Evolutionary conservation across 2,888 invertebrate genomes (phyloP), one percentile per base, ranked within the genome.

Genomic region (Bibio marci): DNA sequence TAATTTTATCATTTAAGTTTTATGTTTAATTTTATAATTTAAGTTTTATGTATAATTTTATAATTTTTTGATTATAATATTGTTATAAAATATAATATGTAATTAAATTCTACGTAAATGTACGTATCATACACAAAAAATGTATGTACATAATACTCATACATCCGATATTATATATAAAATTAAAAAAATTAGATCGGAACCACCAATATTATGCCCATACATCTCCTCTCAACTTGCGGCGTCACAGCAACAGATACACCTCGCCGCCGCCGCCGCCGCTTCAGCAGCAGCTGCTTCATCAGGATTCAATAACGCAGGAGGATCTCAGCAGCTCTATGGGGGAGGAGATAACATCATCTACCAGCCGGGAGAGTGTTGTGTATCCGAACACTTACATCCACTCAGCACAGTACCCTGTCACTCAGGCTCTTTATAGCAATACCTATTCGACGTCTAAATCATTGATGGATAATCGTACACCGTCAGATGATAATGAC

Each of bases 321-420:
- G 56, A 48, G 61, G 60, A 59, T 59, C 62, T 54, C 60, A 62
- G 51, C 62, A 62, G 55, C 58, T 61, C 58, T 53, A 57, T 54
- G 59, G 58, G 55, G 52, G 57, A 65, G 65, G 65, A 65, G 34
- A 60, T 57, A 56, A 63, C 63, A 56, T 67, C 65, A 53, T 66
- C 66, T 62, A 64, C 53, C 64, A 65, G 57, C 59, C 69, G 62
- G 63, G 66, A 56, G 61, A 62, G 49, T 59, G 56, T 55, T 57
- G 57, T 52, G 58, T 47, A 49, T 17, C 28, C 19, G 51, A 40
- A 49, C 49, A 51, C 45, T 32, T 50, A 46, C 44, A 48, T 17
- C 32, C 7, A 17, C 32, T 15, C 14, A 15, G 10, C 17, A 32
- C 32, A 11, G 14, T 10, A 14, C 30, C 30, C 11, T 45, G 46